phyloP scores from a whole-genome alignment of 1,140 invertebrate genomes.

The Euwallacea fornicatus region DNA sequence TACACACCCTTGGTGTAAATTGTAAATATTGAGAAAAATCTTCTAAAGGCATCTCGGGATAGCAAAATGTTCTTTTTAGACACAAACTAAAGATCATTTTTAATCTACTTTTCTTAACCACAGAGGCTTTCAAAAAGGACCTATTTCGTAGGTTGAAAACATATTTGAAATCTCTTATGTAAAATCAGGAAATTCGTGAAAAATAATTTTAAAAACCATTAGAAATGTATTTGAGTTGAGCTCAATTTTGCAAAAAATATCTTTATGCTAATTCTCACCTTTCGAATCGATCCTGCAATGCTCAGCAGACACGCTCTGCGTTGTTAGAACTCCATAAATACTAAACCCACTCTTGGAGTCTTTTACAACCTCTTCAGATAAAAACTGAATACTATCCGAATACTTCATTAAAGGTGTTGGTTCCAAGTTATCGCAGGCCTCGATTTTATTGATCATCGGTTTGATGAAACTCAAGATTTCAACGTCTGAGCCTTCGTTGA shows the following conservation, averaged over 20 bases:
- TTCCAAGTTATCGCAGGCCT: conserved; percentile 57
- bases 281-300: conserved; percentile 58
- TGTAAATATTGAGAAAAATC: no score
- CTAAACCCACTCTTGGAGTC: conserved; percentile 54
- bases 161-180: no score
- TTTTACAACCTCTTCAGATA: conserved; percentile 55
- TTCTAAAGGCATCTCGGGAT: no score
- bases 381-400: conserved; percentile 57
- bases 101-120: no score
- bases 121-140: no score
- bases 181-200: no score
- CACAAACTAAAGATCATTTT: no score
- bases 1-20: no score
- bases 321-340: conserved; percentile 59
- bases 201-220: no score
- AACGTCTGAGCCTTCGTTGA: conserved; percentile 66
- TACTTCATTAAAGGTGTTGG: conserved; percentile 46
- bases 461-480: conserved; percentile 68
- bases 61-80: no score
- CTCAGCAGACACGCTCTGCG: conserved; percentile 61
- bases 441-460: conserved; percentile 64
- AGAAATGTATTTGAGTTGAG: no score
- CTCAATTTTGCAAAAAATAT: neutral
- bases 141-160: no score
- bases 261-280: conserved; percentile 49